A percentile compares a stretch with the other conserved stretches of the same genome.
Conservation (phyloP, 2,113 vertebrate species). For the Thunnus maccoyii region DNA sequence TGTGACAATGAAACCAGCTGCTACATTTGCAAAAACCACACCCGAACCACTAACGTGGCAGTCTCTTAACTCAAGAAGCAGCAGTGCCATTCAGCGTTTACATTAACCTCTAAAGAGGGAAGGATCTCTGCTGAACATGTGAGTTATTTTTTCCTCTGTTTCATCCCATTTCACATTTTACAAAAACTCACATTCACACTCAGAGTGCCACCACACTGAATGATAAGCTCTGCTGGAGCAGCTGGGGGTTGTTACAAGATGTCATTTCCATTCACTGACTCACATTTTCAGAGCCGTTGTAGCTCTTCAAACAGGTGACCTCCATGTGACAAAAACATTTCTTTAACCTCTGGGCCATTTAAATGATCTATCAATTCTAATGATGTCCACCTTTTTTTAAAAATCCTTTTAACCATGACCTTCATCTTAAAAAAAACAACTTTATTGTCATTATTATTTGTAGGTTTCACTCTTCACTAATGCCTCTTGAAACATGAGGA, state of each 20-base stretch:
- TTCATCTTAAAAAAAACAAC: neutral
- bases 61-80: neutral
- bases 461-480: neutral
- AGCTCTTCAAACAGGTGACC: slow-evolving; percentile 28
- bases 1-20: slow-evolving; percentile 44
- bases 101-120: slow-evolving; percentile 23
- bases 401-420: slow-evolving; percentile 6
- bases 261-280: slow-evolving; percentile 18
- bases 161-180: neutral
- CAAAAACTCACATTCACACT: slow-evolving; percentile 24
- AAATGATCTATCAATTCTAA: slow-evolving; percentile 13
- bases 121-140: neutral
- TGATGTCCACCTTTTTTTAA: slow-evolving; percentile 15
- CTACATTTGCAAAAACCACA: slow-evolving; percentile 8
- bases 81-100: neutral
- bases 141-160: neutral
- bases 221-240: slow-evolving; percentile 16
- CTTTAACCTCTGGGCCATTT: slow-evolving; percentile 25
- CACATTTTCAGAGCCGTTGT: neutral
- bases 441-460: neutral
- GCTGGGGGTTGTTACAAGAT: slow-evolving; percentile 12
- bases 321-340: neutral
- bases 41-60: slow-evolving; percentile 25
- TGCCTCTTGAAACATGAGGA: neutral
- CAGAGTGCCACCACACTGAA: neutral